A percentile compares a stretch with the other conserved stretches of the same genome.
phyloP scores from a whole-genome alignment of 2,888 invertebrate species.

The Chaitophorus viminalis region DNA sequence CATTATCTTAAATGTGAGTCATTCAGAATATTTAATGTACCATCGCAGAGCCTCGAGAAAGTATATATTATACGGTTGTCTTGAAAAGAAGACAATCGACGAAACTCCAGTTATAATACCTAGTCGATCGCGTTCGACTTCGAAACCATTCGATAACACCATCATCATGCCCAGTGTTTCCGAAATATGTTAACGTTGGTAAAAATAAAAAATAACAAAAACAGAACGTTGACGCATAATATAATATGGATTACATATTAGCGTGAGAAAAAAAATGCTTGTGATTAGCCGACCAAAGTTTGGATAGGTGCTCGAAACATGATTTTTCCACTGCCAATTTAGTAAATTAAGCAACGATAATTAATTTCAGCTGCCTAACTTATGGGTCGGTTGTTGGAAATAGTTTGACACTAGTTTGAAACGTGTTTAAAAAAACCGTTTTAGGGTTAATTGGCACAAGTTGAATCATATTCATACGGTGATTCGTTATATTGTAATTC shows the following conservation, averaged over 20 bases:
- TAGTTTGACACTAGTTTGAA: not conserved
- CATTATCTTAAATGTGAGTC: constrained; percentile 37
- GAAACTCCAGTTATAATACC: not conserved
- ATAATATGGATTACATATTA: not conserved
- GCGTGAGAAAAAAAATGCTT: not conserved
- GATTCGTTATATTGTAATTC: no score
- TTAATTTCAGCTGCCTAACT: not conserved
- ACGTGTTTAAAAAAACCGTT: not conserved
- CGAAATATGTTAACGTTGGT: not conserved
- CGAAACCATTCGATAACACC: no score
- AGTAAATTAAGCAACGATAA: constrained; percentile 7
- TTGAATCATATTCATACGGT: no score
- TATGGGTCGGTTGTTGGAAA: not conserved
- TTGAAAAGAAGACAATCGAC: no score
- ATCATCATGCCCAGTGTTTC: not conserved
- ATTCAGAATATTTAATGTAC: constrained; percentile 33
- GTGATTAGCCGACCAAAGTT: not conserved
- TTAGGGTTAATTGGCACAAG: not conserved
- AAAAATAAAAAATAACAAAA: not conserved
- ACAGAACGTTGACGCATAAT: not conserved
- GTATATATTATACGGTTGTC: no score
- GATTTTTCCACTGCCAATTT: constrained; percentile 15
- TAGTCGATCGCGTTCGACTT: not conserved
- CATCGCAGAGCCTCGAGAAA: not conserved
- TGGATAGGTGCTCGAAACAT: not conserved